Conservation (phyloP, 2,113 vertebrate species). For the Heptranchias perlo region DNA sequence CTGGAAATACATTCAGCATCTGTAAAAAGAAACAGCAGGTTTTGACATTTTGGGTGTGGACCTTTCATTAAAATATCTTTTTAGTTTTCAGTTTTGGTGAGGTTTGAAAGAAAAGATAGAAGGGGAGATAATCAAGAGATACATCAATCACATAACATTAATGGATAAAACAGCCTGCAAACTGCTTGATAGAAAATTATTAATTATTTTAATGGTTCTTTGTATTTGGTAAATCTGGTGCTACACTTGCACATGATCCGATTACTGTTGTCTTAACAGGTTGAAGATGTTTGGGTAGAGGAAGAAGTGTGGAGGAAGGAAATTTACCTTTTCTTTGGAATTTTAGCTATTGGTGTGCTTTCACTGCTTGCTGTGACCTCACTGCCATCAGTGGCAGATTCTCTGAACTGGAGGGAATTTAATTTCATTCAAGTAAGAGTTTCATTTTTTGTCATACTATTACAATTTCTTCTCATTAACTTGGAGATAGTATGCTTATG, state of each 20-base stretch:
- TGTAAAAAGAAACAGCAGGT: neutral
- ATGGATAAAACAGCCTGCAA: neutral
- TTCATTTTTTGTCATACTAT: neutral
- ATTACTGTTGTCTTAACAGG: constrained; percentile 52
- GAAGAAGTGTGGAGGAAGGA: constrained; percentile 91
- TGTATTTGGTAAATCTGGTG: neutral
- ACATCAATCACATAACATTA: neutral
- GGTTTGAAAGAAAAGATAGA: neutral
- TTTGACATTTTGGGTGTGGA: neutral
- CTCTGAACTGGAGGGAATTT: constrained; percentile 94
- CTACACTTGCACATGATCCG: neutral
- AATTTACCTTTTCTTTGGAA: constrained; percentile 83
- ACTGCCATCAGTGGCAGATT: constrained; percentile 79
- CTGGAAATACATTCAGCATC: neutral
- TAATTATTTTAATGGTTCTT: neutral
- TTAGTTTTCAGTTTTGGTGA: too few relatives aligned
- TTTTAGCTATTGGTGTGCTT: constrained; percentile 82
- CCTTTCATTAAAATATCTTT: neutral
- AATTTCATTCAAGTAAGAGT: constrained; percentile 82
- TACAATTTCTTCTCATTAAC: neutral
- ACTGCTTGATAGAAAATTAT: neutral
- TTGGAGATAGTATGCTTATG: neutral
- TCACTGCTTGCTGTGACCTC: constrained; percentile 85
- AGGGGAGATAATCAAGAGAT: neutral
- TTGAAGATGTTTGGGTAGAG: constrained; percentile 71